phyloP scores from a whole-genome alignment of 2,113 vertebrate species.

The Thomomys bottae region DNA sequence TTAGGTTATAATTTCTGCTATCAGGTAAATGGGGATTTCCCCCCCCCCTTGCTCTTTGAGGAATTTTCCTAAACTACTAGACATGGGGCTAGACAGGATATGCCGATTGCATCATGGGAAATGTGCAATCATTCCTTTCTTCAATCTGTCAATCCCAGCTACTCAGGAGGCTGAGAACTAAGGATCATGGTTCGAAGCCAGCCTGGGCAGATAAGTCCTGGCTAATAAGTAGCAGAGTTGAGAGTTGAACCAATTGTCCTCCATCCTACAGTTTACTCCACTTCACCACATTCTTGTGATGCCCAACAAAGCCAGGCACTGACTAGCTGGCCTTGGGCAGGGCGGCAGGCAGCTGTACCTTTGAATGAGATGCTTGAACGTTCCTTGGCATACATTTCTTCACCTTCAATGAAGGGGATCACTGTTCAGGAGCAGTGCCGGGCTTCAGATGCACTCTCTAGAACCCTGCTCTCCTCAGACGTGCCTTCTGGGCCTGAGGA shows the following conservation, averaged over 20 bases:
- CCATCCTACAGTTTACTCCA: too few species aligned
- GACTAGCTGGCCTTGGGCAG: too few species aligned
- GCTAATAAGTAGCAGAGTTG: too few species aligned
- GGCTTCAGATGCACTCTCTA: background rate
- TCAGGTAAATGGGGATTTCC: background rate
- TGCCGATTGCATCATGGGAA: background rate
- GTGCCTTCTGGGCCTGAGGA: background rate
- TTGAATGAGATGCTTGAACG: background rate
- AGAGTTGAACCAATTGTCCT: too few species aligned
- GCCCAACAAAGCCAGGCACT: too few species aligned
- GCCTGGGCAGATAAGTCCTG: too few species aligned
- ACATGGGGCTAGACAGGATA: background rate
- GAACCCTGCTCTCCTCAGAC: conserved; percentile 1
- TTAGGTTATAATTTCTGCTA: background rate
- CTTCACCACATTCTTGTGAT: too few species aligned
- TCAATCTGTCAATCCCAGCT: background rate
- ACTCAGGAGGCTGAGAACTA: too few species aligned
- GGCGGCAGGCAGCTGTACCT: background rate
- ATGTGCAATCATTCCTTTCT: background rate
- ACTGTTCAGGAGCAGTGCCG: background rate
- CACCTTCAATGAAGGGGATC: background rate
- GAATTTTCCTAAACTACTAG: background rate
- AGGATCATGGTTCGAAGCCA: too few species aligned
- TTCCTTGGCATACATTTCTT: background rate
- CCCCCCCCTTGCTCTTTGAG: background rate